Percentiles rank a stretch among this genome's conserved stretches.
Conservation (phyloP, 2,113 vertebrate genomes). For the Ammospiza caudacuta region DNA sequence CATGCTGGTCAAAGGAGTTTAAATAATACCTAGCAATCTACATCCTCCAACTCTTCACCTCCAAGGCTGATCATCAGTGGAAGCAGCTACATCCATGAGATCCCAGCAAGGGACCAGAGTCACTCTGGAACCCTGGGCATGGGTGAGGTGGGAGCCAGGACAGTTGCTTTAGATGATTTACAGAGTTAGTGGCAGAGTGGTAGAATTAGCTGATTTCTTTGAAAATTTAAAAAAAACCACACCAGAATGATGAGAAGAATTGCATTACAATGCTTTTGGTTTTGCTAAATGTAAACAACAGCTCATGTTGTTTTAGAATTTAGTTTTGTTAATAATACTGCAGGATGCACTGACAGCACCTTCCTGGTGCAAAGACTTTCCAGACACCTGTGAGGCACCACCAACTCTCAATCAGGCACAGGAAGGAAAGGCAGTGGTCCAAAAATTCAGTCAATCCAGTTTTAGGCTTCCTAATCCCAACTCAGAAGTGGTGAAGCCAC, state of each 20-base stretch:
- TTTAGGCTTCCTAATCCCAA: neutral
- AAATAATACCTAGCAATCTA: neutral
- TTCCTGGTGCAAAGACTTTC: neutral
- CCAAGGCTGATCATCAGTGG: neutral
- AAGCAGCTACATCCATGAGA: neutral
- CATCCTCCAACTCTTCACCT: neutral
- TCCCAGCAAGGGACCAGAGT: neutral
- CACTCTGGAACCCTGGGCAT: neutral
- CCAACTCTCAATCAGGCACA: fast-evolving
- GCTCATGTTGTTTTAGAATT: neutral
- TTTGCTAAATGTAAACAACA: neutral
- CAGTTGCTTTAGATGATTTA: neutral
- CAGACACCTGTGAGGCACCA: neutral
- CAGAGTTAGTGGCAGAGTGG: neutral
- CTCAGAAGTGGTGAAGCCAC: neutral
- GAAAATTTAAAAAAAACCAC: neutral
- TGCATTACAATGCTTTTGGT: neutral
- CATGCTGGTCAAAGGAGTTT: neutral
- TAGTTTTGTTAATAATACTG: neutral
- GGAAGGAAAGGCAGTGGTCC: neutral
- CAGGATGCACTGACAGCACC: neutral
- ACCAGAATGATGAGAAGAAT: neutral
- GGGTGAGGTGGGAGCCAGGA: neutral
- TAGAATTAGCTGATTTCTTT: neutral
- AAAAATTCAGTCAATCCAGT: neutral